Conservation (phyloP, 2,797 vertebrate genomes). For the Xenops minutus region DNA sequence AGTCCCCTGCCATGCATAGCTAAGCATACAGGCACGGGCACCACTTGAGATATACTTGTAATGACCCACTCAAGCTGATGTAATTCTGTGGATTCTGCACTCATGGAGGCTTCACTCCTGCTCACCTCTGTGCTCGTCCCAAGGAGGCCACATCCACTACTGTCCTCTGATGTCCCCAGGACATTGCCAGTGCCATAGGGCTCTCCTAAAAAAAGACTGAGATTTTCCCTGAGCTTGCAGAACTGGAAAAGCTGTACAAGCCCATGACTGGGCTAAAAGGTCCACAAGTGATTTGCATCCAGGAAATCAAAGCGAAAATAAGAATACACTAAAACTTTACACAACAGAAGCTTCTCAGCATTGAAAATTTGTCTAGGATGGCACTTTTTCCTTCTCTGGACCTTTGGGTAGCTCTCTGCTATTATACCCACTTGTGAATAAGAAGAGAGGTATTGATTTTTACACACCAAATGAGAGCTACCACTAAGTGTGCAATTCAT, state of each 20-base stretch:
- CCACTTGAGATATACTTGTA: not conserved
- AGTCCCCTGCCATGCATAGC: not conserved
- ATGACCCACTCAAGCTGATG: not conserved
- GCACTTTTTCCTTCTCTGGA: not conserved
- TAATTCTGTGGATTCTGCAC: not conserved
- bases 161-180: not conserved
- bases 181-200: not conserved
- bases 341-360: not conserved
- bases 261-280: not conserved
- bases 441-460: not conserved
- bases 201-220: not conserved
- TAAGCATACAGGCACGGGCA: not conserved
- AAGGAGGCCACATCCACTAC: not conserved
- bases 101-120: not conserved
- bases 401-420: not conserved
- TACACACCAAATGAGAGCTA: not conserved
- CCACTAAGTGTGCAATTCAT: not conserved
- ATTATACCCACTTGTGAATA: not conserved
- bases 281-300: not conserved
- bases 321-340: not conserved
- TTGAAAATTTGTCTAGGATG: not conserved
- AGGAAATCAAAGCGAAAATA: not conserved
- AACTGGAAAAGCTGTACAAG: not conserved
- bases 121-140: not conserved
- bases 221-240: accelerated